A percentile compares a stretch with the other conserved stretches of the same genome.
These are phyloP conservation scores for Pteronura brasiliensis DNA, from an alignment of 2,113 vertebrate genomes.

Conservation along the genomic window DNA sequence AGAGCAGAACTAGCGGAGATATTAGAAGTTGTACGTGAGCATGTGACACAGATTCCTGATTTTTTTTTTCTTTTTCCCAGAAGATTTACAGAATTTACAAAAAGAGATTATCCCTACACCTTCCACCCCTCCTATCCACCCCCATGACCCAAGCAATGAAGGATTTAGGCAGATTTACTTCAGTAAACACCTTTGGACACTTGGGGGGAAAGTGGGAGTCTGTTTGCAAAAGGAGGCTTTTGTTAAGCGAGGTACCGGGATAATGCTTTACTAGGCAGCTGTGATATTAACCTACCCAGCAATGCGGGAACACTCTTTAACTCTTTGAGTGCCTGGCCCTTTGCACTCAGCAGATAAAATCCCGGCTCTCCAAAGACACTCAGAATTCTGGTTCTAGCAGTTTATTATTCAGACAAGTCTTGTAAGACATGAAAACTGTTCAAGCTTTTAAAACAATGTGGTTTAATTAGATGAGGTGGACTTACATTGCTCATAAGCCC, in stretches of 20 bases:
- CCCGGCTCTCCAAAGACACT: constrained; percentile 68
- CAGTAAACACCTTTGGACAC: constrained; percentile 99
- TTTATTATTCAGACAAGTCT: constrained; percentile 70
- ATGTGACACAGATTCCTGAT: constrained; percentile 94
- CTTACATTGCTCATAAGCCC: constrained; percentile 73
- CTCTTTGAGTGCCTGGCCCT: constrained; percentile 83
- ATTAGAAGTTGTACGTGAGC: constrained; percentile 88
- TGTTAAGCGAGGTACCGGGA: constrained; percentile 91
- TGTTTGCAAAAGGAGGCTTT: constrained; percentile 96
- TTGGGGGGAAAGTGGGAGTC: constrained; percentile 88
- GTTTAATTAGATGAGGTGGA: constrained; percentile 79
- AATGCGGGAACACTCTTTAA: constrained; percentile 85
- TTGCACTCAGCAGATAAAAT: constrained; percentile 74
- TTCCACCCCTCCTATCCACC: constrained; percentile 86
- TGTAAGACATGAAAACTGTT: constrained; percentile 68
- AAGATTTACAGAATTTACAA: constrained; percentile 92
- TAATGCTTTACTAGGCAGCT: constrained; percentile 94
- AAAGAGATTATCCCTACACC: constrained; percentile 96
- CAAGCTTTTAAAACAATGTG: constrained; percentile 73
- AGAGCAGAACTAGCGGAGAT: constrained; percentile 80
- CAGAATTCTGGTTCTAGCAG: constrained; percentile 63
- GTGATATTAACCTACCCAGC: constrained; percentile 93
- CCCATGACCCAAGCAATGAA: constrained; percentile 90
- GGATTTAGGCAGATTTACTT: constrained; percentile 99
- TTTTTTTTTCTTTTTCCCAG: constrained; percentile 84